Conservation (phyloP, 2,797 vertebrate genomes). For the Huso huso region DNA sequence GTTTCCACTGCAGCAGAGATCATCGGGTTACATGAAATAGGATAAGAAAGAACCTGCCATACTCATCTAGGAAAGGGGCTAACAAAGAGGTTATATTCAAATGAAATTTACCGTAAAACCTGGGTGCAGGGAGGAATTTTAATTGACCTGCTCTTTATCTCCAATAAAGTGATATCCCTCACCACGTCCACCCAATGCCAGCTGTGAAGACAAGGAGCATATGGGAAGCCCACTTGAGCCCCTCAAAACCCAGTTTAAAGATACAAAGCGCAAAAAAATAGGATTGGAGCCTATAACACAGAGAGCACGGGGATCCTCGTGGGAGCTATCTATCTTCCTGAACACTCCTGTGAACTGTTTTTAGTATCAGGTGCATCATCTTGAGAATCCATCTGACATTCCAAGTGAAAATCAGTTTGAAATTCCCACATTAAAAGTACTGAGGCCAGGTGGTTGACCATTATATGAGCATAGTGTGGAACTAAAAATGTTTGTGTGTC, state of each 20-base stretch:
- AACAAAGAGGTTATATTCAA: constrained; percentile 43
- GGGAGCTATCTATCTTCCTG: constrained; percentile 78
- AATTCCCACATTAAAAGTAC: constrained; percentile 81
- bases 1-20: constrained; percentile 29
- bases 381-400: constrained; percentile 95
- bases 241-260: constrained; percentile 59
- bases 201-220: constrained; percentile 56
- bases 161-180: constrained; percentile 29
- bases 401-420: constrained; percentile 85
- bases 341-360: constrained; percentile 81
- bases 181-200: constrained; percentile 27
- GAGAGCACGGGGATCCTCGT: constrained; percentile 68
- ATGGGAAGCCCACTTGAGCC: constrained; percentile 62
- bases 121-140: constrained; percentile 33
- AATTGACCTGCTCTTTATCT: constrained; percentile 40
- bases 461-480: constrained; percentile 69
- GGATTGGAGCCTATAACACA: constrained; percentile 61
- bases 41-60: constrained; percentile 46
- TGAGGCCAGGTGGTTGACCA: constrained; percentile 77
- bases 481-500: constrained; percentile 86
- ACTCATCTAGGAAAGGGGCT: constrained; percentile 21
- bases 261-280: constrained; percentile 57
- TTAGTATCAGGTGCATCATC: constrained; percentile 98
- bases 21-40: constrained; percentile 41
- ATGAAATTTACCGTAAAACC: constrained; percentile 38